Conservation (phyloP, 2,888 invertebrate genomes). For the Stenolophus ochropezus region DNA sequence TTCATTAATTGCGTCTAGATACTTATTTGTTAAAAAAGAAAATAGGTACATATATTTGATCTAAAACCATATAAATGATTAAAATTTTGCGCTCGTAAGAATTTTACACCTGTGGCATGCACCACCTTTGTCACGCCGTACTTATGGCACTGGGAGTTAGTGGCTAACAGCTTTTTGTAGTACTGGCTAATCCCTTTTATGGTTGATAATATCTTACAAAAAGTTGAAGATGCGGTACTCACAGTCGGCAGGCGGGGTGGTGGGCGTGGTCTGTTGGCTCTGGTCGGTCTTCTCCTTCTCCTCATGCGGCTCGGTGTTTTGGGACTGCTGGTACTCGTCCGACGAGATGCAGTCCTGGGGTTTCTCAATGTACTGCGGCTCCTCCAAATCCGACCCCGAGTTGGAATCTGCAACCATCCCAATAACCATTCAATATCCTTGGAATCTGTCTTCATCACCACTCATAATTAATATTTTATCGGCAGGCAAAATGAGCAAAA, state of each 20-base stretch:
- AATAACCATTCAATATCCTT: constrained; percentile 1
- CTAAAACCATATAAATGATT: too few species aligned
- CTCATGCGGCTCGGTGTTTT: constrained; percentile 60
- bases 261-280: constrained; percentile 73
- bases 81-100: too few species aligned
- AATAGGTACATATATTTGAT: too few species aligned
- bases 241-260: constrained; percentile 69
- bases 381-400: constrained; percentile 52
- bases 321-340: constrained; percentile 41
- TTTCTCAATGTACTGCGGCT: constrained; percentile 49
- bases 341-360: constrained; percentile 21
- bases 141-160: too few species aligned
- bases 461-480: constrained; percentile 30
- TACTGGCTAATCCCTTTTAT: too few species aligned
- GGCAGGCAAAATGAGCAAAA: constrained; percentile 7
- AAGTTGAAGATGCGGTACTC: background rate
- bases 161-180: too few species aligned
- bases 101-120: too few species aligned
- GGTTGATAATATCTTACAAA: background rate
- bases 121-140: too few species aligned
- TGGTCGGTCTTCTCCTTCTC: constrained; percentile 73
- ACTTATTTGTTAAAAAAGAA: too few species aligned
- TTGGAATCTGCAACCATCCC: constrained; percentile 47
- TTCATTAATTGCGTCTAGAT: too few species aligned
- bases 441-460: background rate